Evolutionary conservation across 2,888 invertebrate species (phyloP).

Genomic region (Habroteleia sp.): DNA sequence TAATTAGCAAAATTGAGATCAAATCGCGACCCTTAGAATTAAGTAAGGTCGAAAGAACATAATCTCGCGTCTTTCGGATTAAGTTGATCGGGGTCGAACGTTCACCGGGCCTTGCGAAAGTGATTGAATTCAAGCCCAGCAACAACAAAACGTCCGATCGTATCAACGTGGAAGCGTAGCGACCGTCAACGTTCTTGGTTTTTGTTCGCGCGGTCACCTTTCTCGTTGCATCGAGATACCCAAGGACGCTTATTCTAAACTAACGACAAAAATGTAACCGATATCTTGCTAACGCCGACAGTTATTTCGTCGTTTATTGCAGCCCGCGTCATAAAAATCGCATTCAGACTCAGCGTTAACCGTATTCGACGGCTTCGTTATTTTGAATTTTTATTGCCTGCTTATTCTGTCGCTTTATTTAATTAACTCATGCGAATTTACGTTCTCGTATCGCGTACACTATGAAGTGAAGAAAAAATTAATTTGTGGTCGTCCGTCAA

Average conservation of each 20-base stretch:
- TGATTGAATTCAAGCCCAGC: constrained; percentile 11
- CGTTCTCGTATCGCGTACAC: background rate
- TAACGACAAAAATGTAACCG: constrained; percentile 47
- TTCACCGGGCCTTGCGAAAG: constrained; percentile 43
- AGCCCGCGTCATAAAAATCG: constrained; percentile 19
- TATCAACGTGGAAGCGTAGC: constrained; percentile 55
- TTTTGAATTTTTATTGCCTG: constrained; percentile 24
- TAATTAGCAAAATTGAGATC: too few species aligned
- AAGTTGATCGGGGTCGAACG: constrained; percentile 43
- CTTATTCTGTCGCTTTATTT: constrained; percentile 24
- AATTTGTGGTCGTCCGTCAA: too few species aligned
- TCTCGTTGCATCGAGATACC: constrained; percentile 57
- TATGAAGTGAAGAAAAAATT: background rate
- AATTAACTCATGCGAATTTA: constrained; percentile 29
- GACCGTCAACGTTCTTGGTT: constrained; percentile 45
- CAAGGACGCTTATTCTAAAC: constrained; percentile 59
- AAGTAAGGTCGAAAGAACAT: too few species aligned
- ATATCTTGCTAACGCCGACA: constrained; percentile 36
- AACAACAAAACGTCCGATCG: constrained; percentile 36
- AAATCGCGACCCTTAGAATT: too few species aligned
- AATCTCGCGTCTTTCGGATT: constrained; percentile 34
- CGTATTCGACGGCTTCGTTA: constrained; percentile 48
- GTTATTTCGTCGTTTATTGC: constrained; percentile 43
- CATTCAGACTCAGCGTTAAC: constrained; percentile 27
- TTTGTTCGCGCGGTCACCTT: constrained; percentile 51